Evolutionary conservation across 2,797 vertebrate species (phyloP).

Genomic region (Hydrophis major): DNA sequence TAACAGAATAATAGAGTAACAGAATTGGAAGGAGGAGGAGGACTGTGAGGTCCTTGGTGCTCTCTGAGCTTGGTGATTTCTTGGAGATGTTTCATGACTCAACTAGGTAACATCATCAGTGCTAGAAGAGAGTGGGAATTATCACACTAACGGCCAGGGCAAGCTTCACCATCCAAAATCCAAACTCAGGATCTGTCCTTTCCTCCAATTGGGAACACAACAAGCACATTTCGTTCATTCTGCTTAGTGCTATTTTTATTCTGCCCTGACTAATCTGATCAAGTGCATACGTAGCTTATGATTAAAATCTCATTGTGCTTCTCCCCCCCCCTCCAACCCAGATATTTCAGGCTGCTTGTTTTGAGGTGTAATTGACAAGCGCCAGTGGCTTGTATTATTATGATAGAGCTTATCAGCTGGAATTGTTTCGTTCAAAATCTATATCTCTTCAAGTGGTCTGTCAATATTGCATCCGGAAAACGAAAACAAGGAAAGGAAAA

Average conservation of each 20-base stretch:
- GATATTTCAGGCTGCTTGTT: constrained; percentile 52
- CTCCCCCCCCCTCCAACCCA: neutral
- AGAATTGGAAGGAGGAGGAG: no score
- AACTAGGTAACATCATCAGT: neutral
- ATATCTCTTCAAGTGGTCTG: constrained; percentile 5
- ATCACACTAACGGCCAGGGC: neutral
- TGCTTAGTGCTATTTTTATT: constrained; percentile 54
- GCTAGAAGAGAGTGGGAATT: neutral
- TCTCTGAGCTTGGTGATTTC: neutral
- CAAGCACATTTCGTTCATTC: constrained; percentile 51
- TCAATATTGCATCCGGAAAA: constrained; percentile 29
- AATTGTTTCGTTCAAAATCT: constrained; percentile 31
- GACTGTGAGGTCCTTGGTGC: neutral
- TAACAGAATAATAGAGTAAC: no score
- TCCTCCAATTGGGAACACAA: constrained; percentile 43
- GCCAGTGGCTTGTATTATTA: constrained; percentile 10
- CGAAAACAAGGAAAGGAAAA: neutral
- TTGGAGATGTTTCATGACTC: neutral
- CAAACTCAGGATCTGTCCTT: constrained; percentile 30
- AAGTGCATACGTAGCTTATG: constrained; percentile 57
- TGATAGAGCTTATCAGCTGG: constrained; percentile 29
- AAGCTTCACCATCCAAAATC: neutral
- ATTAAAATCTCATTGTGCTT: constrained; percentile 57
- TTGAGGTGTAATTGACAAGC: constrained; percentile 33
- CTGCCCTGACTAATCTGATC: constrained; percentile 57